phyloP scores from a whole-genome alignment of 2,113 vertebrate species.

The Hippocampus mohnikei region DNA sequence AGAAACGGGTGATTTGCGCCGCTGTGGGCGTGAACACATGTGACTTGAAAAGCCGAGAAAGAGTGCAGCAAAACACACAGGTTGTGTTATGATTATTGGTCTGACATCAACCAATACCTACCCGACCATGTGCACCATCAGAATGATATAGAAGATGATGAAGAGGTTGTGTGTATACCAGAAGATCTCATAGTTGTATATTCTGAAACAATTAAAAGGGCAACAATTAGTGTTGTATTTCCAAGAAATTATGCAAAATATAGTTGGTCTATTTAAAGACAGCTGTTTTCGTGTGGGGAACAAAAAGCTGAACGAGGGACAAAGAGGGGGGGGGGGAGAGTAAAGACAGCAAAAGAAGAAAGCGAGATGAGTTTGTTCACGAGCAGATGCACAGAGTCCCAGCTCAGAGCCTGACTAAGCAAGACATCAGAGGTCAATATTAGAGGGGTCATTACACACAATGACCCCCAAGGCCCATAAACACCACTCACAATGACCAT shows the following conservation, averaged over 20 bases:
- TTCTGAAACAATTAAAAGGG: slow-evolving; percentile 62
- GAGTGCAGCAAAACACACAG: neutral
- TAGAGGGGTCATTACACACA: slow-evolving; percentile 43
- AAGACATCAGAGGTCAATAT: slow-evolving; percentile 43
- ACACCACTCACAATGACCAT: slow-evolving; percentile 29
- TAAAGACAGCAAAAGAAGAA: slow-evolving; percentile 20
- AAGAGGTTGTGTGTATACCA: slow-evolving; percentile 99
- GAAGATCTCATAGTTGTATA: slow-evolving; percentile 94
- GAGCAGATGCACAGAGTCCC: slow-evolving; percentile 34
- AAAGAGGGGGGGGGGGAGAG: neutral
- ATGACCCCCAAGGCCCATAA: slow-evolving; percentile 27
- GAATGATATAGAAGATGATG: slow-evolving; percentile 91
- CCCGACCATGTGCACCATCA: slow-evolving; percentile 91
- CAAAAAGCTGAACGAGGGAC: neutral
- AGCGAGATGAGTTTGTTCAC: slow-evolving; percentile 32
- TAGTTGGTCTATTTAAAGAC: neutral
- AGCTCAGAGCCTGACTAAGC: slow-evolving; percentile 36
- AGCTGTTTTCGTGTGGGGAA: neutral
- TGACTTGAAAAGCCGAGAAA: neutral
- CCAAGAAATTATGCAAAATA: neutral
- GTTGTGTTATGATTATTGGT: neutral
- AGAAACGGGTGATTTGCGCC: too few relatives aligned
- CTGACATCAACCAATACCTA: slow-evolving; percentile 62
- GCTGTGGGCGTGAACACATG: too few relatives aligned
- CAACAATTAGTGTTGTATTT: neutral